Evolutionary conservation across 2,797 vertebrate genomes (phyloP).

Genomic region (Darevskia mixta): DNA sequence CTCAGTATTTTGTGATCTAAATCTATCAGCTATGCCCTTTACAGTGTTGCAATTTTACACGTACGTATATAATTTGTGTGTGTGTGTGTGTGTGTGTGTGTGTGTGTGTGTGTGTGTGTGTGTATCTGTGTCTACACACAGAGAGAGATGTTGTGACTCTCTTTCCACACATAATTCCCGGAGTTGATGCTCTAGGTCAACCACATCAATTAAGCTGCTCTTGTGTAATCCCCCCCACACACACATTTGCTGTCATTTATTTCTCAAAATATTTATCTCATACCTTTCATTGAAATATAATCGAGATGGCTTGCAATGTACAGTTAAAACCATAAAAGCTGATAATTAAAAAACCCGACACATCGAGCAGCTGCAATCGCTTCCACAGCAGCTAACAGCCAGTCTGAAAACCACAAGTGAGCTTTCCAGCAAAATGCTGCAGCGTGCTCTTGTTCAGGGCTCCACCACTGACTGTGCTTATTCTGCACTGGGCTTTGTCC

Average conservation of each 20-base stretch:
- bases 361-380: neutral
- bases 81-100: too few relatives aligned
- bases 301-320: neutral
- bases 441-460: neutral
- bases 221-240: neutral
- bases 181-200: neutral
- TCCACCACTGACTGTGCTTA: neutral
- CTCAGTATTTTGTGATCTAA: slow-evolving; percentile 53
- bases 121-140: too few relatives aligned
- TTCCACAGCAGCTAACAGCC: neutral
- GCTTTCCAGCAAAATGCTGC: neutral
- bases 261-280: neutral
- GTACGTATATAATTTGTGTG: too few relatives aligned
- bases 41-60: neutral
- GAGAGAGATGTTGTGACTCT: neutral
- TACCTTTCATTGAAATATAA: neutral
- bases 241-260: neutral
- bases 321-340: neutral
- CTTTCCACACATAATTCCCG: neutral
- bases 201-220: neutral
- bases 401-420: neutral
- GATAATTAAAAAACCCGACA: neutral
- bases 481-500: too few relatives aligned
- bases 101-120: too few relatives aligned
- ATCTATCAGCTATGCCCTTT: neutral